These are phyloP conservation scores for Paramormyrops kingsleyae DNA, from an alignment of 2,113 vertebrate species.

Conservation along the genomic window DNA sequence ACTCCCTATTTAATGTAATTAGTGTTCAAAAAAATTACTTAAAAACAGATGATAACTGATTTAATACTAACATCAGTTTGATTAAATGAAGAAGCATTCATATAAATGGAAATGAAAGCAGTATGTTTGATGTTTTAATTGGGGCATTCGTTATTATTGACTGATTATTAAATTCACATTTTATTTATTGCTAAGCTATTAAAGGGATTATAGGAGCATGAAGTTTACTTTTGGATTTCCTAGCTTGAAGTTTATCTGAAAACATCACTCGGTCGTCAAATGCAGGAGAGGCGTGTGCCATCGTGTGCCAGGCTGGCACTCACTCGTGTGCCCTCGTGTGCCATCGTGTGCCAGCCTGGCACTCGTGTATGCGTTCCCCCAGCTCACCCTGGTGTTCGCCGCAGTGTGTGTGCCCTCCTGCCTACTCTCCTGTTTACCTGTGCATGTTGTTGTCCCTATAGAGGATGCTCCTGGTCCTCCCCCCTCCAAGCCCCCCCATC, in stretches of 20 bases:
- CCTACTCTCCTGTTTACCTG: not conserved
- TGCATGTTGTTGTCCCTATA: not conserved
- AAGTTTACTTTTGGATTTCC: not conserved
- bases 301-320: no score
- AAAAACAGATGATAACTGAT: not conserved
- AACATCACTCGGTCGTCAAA: not conserved
- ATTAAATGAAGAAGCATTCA: not conserved
- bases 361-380: no score
- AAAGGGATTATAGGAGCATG: not conserved
- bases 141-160: not conserved
- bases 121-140: not conserved
- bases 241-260: not conserved
- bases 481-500: slow-evolving; percentile 40
- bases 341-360: not conserved
- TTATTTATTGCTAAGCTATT: not conserved
- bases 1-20: not conserved
- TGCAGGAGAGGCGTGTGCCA: not conserved
- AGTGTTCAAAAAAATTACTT: not conserved
- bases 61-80: not conserved
- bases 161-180: not conserved
- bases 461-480: slow-evolving; percentile 23
- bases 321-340: not conserved
- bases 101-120: not conserved
- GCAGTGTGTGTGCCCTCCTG: not conserved
- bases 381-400: no score